Percentiles rank a stretch among this genome's conserved stretches.
phyloP scores from a whole-genome alignment of 1,140 invertebrate genomes.

The Leptestheria dahalacensis region DNA sequence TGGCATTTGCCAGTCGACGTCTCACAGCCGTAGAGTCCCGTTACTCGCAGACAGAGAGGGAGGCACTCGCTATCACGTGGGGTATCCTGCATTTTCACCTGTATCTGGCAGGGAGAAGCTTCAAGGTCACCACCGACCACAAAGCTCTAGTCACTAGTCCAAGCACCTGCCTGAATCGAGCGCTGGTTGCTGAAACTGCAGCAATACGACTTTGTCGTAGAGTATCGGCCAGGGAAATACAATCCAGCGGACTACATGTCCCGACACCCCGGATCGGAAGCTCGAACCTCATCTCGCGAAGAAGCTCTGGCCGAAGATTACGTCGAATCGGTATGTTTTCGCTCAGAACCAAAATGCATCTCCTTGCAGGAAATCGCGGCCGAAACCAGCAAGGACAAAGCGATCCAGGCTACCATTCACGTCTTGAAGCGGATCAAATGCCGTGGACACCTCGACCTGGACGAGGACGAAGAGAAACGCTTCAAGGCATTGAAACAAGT shows the following conservation, averaged over 20 bases:
- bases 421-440: not conserved
- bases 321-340: not conserved
- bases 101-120: slow-evolving; percentile 25
- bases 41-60: slow-evolving; percentile 31
- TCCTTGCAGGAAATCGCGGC: not conserved
- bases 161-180: slow-evolving; percentile 28
- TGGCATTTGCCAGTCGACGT: slow-evolving; percentile 28
- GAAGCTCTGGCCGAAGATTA: slow-evolving; percentile 17
- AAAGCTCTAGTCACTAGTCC: slow-evolving; percentile 27
- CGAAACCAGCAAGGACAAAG: not conserved
- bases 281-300: slow-evolving; percentile 15
- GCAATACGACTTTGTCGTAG: slow-evolving; percentile 28
- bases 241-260: slow-evolving; percentile 23
- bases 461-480: not conserved
- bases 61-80: slow-evolving; percentile 24
- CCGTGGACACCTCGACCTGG: not conserved
- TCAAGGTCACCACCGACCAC: slow-evolving; percentile 27
- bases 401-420: not conserved
- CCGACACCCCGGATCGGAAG: slow-evolving; percentile 17
- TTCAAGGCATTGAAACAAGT: not conserved
- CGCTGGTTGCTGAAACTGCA: slow-evolving; percentile 29
- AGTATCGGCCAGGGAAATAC: slow-evolving; percentile 23
- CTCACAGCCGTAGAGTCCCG: slow-evolving; percentile 25
- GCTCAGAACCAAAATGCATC: not conserved
- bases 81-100: slow-evolving; percentile 25